These are phyloP conservation scores for Myanophis thanlyinensis DNA, from an alignment of 2,113 vertebrate genomes.

Conservation along the genomic window DNA sequence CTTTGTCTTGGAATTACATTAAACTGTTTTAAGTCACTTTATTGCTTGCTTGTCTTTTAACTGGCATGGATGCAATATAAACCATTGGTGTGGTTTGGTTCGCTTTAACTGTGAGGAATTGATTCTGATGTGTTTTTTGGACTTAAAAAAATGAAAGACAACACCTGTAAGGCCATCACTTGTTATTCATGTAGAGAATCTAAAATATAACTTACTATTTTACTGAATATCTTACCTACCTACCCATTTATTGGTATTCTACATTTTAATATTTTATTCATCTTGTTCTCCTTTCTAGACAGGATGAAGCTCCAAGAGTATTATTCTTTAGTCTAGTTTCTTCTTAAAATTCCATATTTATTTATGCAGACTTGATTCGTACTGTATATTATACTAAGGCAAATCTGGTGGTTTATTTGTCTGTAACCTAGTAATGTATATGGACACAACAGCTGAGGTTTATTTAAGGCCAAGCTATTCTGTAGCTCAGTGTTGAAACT, in stretches of 20 bases:
- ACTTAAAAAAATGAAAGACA: background rate
- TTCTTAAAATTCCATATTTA: background rate
- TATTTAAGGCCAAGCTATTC: background rate
- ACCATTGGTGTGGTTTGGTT: background rate
- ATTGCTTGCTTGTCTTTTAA: slow-evolving; percentile 33
- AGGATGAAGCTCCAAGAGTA: too few species aligned
- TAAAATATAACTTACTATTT: background rate
- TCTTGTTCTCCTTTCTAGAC: background rate
- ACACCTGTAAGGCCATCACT: background rate
- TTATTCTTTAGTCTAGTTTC: background rate
- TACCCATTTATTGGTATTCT: background rate
- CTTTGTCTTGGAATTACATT: slow-evolving; percentile 99
- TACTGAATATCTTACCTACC: background rate
- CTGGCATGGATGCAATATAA: background rate
- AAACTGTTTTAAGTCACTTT: slow-evolving; percentile 98
- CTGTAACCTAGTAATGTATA: background rate
- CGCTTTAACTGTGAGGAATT: background rate
- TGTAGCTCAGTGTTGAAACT: background rate
- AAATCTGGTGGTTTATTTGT: background rate
- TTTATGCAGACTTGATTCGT: background rate
- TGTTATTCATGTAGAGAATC: background rate
- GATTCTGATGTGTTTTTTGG: background rate
- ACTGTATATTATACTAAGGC: background rate
- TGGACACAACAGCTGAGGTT: background rate
- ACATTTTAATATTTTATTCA: background rate